phyloP scores from a whole-genome alignment of 1,140 invertebrate genomes.

The Drosophila kurseongensis region DNA sequence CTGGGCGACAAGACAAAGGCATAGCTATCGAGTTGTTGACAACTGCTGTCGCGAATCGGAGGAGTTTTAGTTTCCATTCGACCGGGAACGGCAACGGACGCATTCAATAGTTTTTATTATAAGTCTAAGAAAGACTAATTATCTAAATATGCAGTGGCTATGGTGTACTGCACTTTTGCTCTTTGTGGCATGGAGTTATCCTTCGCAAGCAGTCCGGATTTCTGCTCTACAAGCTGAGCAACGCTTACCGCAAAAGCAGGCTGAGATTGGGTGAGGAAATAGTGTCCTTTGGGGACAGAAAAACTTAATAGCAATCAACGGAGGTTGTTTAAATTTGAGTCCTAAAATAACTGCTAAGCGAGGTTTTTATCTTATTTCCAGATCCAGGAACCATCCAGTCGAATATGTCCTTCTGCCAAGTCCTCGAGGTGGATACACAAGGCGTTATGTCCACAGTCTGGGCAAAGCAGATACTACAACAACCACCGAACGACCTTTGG shows the following conservation, averaged over 20 bases:
- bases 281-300: background rate
- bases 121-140: background rate
- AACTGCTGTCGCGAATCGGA: constrained; percentile 15
- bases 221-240: constrained; percentile 15
- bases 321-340: too few species aligned
- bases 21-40: constrained; percentile 36
- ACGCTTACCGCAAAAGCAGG: constrained; percentile 21
- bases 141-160: constrained; percentile 42
- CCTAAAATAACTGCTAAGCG: too few species aligned
- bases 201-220: constrained; percentile 26
- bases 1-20: constrained; percentile 24
- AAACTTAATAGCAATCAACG: background rate
- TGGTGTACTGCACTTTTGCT: constrained; percentile 37
- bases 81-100: constrained; percentile 30
- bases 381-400: constrained; percentile 15
- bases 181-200: constrained; percentile 22
- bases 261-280: constrained; percentile 19
- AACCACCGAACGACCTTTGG: constrained; percentile 67
- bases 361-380: background rate
- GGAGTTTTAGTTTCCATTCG: constrained; percentile 34
- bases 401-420: constrained; percentile 29
- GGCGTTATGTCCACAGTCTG: constrained; percentile 22
- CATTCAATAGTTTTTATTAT: background rate
- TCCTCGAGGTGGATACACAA: constrained; percentile 34
- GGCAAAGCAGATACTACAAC: constrained; percentile 42